Conservation (phyloP, 2,888 invertebrate genomes). For the Nezara viridula region DNA sequence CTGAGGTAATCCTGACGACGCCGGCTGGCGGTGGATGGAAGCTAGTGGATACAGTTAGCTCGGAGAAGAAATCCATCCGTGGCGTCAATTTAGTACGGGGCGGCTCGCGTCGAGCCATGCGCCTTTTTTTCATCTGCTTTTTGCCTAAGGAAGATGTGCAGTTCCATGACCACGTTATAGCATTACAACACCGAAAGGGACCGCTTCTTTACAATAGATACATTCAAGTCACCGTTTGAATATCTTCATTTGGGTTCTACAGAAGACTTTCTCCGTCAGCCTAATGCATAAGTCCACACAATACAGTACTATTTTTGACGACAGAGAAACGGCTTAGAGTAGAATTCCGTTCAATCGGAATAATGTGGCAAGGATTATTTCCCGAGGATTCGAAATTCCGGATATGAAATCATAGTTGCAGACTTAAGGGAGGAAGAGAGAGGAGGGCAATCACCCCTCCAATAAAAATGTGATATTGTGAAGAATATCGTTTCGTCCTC, state of each 20-base stretch:
- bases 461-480: no score
- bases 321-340: no score
- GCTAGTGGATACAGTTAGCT: background rate
- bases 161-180: constrained; percentile 37
- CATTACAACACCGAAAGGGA: background rate
- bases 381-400: no score
- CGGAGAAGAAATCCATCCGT: background rate
- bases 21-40: background rate
- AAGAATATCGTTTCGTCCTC: no score
- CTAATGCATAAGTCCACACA: background rate
- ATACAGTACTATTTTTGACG: background rate
- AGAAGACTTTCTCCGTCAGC: background rate
- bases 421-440: no score
- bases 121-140: constrained; percentile 41
- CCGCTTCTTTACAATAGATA: constrained; percentile 16
- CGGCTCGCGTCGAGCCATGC: constrained; percentile 50
- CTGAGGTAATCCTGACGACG: background rate
- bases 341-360: no score
- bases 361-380: no score
- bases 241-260: background rate
- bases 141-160: constrained; percentile 47
- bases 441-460: no score
- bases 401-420: no score
- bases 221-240: background rate
- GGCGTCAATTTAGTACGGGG: constrained; percentile 51